Conservation (phyloP, 2,797 vertebrate genomes). For the Nothura maculosa region DNA sequence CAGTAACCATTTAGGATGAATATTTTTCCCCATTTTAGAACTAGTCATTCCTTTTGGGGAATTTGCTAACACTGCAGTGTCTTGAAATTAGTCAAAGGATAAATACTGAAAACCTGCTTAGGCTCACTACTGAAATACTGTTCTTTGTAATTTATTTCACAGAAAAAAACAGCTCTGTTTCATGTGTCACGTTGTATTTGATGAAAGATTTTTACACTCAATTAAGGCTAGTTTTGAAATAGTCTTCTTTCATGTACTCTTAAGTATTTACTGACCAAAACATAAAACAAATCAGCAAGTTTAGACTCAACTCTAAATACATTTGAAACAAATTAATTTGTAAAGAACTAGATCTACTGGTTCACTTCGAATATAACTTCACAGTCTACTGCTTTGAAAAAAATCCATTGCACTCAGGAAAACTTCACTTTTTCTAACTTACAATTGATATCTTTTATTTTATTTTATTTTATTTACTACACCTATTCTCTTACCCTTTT, state of each 20-base stretch:
- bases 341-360: background rate
- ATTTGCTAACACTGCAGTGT: background rate
- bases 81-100: background rate
- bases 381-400: background rate
- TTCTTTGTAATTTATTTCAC: background rate
- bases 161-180: background rate
- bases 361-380: background rate
- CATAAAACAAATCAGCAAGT: background rate
- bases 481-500: background rate
- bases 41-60: background rate
- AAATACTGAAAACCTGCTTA: background rate
- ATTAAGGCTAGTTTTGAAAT: background rate
- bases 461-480: background rate
- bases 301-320: background rate
- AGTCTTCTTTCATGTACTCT: rapidly evolving
- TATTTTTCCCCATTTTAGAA: background rate
- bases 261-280: background rate
- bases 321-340: background rate
- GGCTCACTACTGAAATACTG: rapidly evolving
- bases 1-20: background rate
- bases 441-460: rapidly evolving
- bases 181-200: background rate
- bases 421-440: background rate
- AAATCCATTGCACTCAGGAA: background rate
- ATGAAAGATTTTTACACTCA: background rate